phyloP scores from a whole-genome alignment of 2,888 invertebrate species.

The Gnatocerus cornutus region DNA sequence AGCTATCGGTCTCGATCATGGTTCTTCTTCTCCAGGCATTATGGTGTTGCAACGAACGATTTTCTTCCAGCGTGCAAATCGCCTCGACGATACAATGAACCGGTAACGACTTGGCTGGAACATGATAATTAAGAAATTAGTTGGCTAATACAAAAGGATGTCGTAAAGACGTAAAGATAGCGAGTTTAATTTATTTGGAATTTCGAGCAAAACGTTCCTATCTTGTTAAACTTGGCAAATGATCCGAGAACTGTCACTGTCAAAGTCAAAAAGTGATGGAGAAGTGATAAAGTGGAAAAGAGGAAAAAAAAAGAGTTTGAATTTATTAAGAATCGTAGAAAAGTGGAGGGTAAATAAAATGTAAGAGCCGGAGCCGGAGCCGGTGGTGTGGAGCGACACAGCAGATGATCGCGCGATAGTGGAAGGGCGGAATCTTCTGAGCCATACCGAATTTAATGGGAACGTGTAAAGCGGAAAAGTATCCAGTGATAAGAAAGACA shows the following conservation, averaged over 20 bases:
- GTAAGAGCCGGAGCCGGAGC: slow-evolving; percentile 18
- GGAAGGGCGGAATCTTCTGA: slow-evolving; percentile 59
- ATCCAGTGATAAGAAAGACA: slow-evolving; percentile 69
- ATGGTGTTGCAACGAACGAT: slow-evolving; percentile 69
- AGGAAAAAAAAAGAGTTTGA: no score
- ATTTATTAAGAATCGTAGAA: no score
- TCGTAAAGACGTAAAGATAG: slow-evolving; percentile 7
- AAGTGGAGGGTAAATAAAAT: neutral
- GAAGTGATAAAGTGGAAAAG: no score
- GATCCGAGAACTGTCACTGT: slow-evolving; percentile 61
- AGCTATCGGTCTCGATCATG: slow-evolving; percentile 93
- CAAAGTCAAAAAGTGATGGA: slow-evolving; percentile 63
- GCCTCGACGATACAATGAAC: slow-evolving; percentile 97
- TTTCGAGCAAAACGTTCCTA: slow-evolving; percentile 24
- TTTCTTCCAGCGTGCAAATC: slow-evolving; percentile 80
- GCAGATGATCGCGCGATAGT: slow-evolving; percentile 63
- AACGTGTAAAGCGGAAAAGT: slow-evolving; percentile 69
- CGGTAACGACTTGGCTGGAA: slow-evolving; percentile 86
- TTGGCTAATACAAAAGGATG: slow-evolving; percentile 8
- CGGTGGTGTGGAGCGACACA: slow-evolving; percentile 53
- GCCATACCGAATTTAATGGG: slow-evolving; percentile 67
- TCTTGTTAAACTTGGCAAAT: slow-evolving; percentile 55
- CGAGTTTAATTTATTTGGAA: slow-evolving; percentile 9
- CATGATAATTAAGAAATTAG: slow-evolving; percentile 11
- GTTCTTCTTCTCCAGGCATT: slow-evolving; percentile 80